These are phyloP conservation scores for Sandelia bainsii DNA, from an alignment of 2,797 vertebrate genomes.

Conservation along the genomic window DNA sequence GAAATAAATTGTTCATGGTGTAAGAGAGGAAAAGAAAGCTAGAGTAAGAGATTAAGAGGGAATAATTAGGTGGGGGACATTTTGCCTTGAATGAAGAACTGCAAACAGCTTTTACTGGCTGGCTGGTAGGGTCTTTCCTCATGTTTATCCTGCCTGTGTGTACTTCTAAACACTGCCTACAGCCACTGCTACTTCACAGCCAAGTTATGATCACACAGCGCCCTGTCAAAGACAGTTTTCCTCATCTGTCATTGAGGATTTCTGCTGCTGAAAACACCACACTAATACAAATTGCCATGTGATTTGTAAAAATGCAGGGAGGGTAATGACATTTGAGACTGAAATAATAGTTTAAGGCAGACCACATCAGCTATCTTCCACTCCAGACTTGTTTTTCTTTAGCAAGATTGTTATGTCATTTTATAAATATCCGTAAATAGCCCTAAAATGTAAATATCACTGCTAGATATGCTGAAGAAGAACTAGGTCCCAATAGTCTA, in stretches of 20 bases:
- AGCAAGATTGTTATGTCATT: neutral
- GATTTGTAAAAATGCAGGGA: conserved; percentile 7
- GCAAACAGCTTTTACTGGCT: conserved; percentile 60
- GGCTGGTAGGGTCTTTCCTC: conserved; percentile 61
- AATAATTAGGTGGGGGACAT: conserved; percentile 26
- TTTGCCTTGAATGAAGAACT: conserved; percentile 47
- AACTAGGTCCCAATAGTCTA: conserved; percentile 29
- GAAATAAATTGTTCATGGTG: neutral
- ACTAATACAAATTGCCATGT: conserved; percentile 38
- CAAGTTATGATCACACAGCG: conserved; percentile 64
- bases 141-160: conserved; percentile 69
- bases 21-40: neutral
- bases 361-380: conserved; percentile 1
- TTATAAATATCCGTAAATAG: conserved; percentile 3
- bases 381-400: neutral
- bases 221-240: conserved; percentile 59
- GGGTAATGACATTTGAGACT: conserved; percentile 9
- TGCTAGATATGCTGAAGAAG: conserved; percentile 8
- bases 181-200: conserved; percentile 64
- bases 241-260: conserved; percentile 54
- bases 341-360: conserved; percentile 19
- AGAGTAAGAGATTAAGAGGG: neutral
- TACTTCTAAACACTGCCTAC: conserved; percentile 67
- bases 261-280: conserved; percentile 25
- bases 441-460: conserved; percentile 18